A percentile compares a stretch with the other conserved stretches of the same genome.
Evolutionary conservation across 2,888 invertebrate genomes (phyloP).

Genomic region (Diaphora mendica): DNA sequence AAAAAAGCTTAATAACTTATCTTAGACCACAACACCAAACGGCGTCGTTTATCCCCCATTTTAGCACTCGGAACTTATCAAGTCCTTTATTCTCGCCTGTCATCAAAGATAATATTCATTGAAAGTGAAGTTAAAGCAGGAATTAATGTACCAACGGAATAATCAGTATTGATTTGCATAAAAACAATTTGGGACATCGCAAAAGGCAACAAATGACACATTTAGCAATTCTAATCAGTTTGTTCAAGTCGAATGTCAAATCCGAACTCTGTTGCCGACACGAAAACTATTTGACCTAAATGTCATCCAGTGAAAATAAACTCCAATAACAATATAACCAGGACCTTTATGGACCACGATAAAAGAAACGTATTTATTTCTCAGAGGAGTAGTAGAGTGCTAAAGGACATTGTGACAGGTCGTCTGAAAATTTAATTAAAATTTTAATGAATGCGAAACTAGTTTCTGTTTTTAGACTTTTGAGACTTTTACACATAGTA

Average conservation of each 20-base stretch:
- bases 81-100: not conserved
- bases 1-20: not conserved
- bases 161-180: not conserved
- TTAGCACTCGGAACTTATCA: not conserved
- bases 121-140: not conserved
- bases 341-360: slow-evolving; percentile 3
- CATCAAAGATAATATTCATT: slow-evolving; percentile 2
- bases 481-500: too few species aligned
- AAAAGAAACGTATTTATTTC: slow-evolving; percentile 10
- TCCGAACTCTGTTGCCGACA: not conserved
- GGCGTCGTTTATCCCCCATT: not conserved
- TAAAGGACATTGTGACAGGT: not conserved
- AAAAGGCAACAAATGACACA: slow-evolving; percentile 5
- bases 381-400: not conserved
- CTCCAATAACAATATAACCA: slow-evolving; percentile 14
- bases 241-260: slow-evolving; percentile 12
- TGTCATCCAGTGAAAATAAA: slow-evolving; percentile 1
- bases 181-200: slow-evolving; percentile 7
- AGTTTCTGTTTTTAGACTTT: not conserved
- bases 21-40: not conserved
- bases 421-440: not conserved
- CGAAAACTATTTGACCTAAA: slow-evolving; percentile 7
- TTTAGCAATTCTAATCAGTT: slow-evolving; percentile 19
- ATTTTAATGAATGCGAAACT: not conserved
- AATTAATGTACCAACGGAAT: not conserved